Evolutionary conservation across 2,113 vertebrate genomes (phyloP).

Genomic region (Gallinago jamesoni): DNA sequence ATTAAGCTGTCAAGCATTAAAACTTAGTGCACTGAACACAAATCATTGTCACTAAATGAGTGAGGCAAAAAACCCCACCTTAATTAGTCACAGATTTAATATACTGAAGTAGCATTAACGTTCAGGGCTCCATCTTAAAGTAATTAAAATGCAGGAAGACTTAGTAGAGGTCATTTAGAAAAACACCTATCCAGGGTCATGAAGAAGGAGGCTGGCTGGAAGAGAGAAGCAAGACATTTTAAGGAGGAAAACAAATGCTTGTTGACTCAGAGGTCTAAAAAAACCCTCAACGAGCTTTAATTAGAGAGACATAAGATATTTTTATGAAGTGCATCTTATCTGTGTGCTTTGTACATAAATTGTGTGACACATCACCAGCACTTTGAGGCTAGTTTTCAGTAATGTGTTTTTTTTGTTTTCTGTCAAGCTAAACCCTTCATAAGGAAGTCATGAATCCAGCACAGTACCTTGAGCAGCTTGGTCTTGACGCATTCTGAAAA

Average conservation of each 20-base stretch:
- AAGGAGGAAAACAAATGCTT: background rate
- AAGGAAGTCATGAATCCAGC: background rate
- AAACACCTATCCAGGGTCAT: background rate
- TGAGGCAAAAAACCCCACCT: background rate
- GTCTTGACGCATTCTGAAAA: background rate
- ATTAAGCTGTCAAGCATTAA: background rate
- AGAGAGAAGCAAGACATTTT: background rate
- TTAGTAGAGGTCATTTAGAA: background rate
- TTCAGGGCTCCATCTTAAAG: background rate
- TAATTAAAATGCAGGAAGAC: background rate
- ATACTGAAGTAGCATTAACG: background rate
- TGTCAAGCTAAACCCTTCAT: background rate
- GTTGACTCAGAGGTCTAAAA: background rate
- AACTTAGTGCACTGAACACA: background rate
- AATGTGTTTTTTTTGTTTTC: background rate
- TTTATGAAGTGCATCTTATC: background rate
- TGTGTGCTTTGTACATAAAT: background rate
- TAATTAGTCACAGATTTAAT: background rate
- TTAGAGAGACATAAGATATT: background rate
- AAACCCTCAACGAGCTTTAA: background rate
- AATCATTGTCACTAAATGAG: background rate
- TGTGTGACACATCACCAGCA: background rate
- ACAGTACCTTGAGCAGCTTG: rapidly evolving
- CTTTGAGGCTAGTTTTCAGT: background rate
- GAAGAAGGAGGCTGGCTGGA: background rate